A percentile compares a stretch with the other conserved stretches of the same genome.
These are phyloP conservation scores for Gobio gobio DNA, from an alignment of 2,113 vertebrate genomes.

Conservation along the genomic window DNA sequence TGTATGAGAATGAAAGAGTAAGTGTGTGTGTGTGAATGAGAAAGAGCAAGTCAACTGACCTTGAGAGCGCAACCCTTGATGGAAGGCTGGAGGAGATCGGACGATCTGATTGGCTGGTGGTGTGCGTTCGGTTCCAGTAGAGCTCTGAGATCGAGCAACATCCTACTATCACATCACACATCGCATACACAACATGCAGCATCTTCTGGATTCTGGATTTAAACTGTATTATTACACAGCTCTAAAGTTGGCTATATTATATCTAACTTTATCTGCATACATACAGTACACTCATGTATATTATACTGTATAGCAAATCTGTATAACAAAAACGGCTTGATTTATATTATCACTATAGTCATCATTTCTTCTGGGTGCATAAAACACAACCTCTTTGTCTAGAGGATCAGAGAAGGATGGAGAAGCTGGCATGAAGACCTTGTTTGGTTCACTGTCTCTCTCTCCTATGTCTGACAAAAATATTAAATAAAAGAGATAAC, in stretches of 20 bases:
- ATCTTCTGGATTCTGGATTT: neutral
- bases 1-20: conserved; percentile 24
- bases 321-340: too few species aligned
- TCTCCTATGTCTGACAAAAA: too few species aligned
- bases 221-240: neutral
- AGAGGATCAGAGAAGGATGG: too few species aligned
- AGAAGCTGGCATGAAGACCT: too few species aligned
- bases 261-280: neutral
- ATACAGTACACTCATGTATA: neutral
- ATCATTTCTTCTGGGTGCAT: too few species aligned
- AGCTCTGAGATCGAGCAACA: conserved; percentile 56
- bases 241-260: neutral
- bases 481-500: too few species aligned
- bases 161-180: conserved; percentile 62
- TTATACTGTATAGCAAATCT: too few species aligned
- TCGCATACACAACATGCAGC: conserved; percentile 55
- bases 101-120: conserved; percentile 67
- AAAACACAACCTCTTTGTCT: too few species aligned
- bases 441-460: too few species aligned
- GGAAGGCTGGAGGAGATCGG: conserved; percentile 67
- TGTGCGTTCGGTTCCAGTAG: conserved; percentile 58
- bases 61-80: conserved; percentile 75
- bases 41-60: conserved; percentile 73
- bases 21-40: conserved; percentile 39
- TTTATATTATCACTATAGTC: too few species aligned